phyloP scores from a whole-genome alignment of 1,140 invertebrate genomes.

The Laupala kohalensis region DNA sequence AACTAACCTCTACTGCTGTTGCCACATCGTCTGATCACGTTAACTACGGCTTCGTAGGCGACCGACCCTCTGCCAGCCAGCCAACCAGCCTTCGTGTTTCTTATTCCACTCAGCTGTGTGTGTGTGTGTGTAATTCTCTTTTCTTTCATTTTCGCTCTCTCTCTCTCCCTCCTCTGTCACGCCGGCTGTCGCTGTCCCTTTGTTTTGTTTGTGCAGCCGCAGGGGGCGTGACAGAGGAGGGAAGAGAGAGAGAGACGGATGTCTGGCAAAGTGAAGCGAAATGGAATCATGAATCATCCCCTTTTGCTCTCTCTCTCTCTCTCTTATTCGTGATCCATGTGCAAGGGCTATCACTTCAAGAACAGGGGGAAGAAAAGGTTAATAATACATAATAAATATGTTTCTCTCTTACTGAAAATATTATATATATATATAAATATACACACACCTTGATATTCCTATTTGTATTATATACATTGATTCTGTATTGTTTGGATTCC shows the following conservation, averaged over 20 bases:
- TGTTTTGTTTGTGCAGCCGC: not conserved
- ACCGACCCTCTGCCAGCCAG: too few relatives aligned
- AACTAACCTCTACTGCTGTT: too few relatives aligned
- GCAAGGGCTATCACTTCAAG: not conserved
- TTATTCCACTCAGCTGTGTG: not conserved
- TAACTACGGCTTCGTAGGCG: not conserved
- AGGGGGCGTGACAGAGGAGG: not conserved
- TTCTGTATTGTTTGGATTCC: not conserved
- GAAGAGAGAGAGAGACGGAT: not conserved
- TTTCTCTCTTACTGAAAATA: not conserved
- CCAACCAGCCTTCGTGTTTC: too few relatives aligned
- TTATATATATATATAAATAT: not conserved
- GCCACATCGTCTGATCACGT: not conserved
- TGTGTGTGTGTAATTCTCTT: too few relatives aligned
- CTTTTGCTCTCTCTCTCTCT: not conserved
- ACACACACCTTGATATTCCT: not conserved
- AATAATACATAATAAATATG: not conserved
- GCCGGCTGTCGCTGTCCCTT: not conserved
- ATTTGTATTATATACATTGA: not conserved
- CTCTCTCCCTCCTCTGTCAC: too few relatives aligned
- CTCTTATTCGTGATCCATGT: not conserved
- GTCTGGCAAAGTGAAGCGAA: too few relatives aligned
- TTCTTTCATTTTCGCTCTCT: too few relatives aligned
- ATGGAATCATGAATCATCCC: not conserved
- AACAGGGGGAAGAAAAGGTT: not conserved